These are phyloP conservation scores for Haemorhous mexicanus DNA, from an alignment of 2,113 vertebrate genomes.

Conservation along the genomic window DNA sequence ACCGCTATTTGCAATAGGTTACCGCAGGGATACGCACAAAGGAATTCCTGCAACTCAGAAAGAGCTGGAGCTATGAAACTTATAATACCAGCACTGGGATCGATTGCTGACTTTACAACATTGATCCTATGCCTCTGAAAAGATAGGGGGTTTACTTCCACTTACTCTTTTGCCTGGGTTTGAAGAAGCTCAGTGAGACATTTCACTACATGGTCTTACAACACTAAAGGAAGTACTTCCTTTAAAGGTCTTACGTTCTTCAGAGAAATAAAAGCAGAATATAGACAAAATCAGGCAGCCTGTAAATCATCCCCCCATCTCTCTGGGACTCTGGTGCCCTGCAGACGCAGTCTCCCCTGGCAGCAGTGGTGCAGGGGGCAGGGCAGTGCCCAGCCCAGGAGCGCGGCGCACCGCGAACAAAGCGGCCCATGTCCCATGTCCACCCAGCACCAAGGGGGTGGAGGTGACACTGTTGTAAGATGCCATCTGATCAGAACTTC, in stretches of 20 bases:
- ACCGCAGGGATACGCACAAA: constrained; percentile 81
- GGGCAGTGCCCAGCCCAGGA: background rate
- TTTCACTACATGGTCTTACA: background rate
- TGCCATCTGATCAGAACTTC: constrained; percentile 79
- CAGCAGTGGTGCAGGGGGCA: background rate
- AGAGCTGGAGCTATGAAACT: constrained; percentile 66
- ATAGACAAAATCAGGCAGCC: background rate
- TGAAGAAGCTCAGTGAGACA: background rate
- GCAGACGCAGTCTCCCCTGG: background rate
- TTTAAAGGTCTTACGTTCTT: background rate
- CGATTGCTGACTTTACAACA: constrained; percentile 52
- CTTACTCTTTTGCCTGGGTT: background rate
- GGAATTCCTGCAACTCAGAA: constrained; percentile 75
- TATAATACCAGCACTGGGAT: constrained; percentile 59
- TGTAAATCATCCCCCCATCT: background rate
- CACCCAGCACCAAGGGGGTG: constrained; percentile 78
- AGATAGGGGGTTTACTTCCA: background rate
- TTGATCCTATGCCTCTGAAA: background rate
- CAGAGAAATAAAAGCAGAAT: background rate
- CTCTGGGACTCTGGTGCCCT: background rate
- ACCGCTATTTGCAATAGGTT: constrained; percentile 82
- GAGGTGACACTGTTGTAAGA: constrained; percentile 79
- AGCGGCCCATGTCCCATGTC: constrained; percentile 68
- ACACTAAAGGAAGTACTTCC: background rate
- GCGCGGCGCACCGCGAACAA: background rate